Base-by-base conservation (phyloP, 2,888 invertebrate genomes). In the Papilio demoleus region DNA sequence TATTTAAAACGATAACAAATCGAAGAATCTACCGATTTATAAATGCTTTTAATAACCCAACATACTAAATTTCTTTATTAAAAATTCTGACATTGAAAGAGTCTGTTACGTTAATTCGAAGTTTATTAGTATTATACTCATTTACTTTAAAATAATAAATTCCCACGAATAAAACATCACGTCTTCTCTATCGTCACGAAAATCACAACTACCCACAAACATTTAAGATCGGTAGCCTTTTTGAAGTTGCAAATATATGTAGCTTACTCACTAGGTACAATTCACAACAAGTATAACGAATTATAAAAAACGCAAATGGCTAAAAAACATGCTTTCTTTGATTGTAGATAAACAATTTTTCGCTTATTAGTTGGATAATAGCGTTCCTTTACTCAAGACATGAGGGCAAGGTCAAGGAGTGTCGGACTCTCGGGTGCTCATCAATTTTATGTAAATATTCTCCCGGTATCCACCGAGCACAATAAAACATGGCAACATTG, bases 381-480 rank as follows among this genome's bases (percentile, higher is more conserved):
- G 75, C 75, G 69, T 71, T 76, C 75, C 80, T 81, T 84, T 84
- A 84, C 81, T 76, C 78, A 80, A 79, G 76, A 77, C 74, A 75
- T 74, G 73, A 77, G 79, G 85, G 86, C 84, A 87, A 87, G 90
- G 88, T 89, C 88, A 88, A 77, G 67, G 75, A 73, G 79, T 83
- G 84, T 84, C 83, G 82, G 82, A 84, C 84, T 81, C 77, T 81
- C 77, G 75, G 79, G 78, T 77, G 84, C 85, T 83, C 88, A 90
- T 90, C 88, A 90, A 90, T 89, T 86, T 81, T 83, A 87, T 86
- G 88, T 87, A 89, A 90, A 90, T 88, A 89, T 86, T 87, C 84
- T 84, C 78, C 84, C 80, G 83, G 85, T 84, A 85, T 88, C 84
- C 83, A 78, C 79, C 72, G 82, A 79, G 76, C 79, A 88, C 83